Base-by-base conservation (phyloP, 2,797 vertebrate genomes). In the Lagodon rhomboides region DNA sequence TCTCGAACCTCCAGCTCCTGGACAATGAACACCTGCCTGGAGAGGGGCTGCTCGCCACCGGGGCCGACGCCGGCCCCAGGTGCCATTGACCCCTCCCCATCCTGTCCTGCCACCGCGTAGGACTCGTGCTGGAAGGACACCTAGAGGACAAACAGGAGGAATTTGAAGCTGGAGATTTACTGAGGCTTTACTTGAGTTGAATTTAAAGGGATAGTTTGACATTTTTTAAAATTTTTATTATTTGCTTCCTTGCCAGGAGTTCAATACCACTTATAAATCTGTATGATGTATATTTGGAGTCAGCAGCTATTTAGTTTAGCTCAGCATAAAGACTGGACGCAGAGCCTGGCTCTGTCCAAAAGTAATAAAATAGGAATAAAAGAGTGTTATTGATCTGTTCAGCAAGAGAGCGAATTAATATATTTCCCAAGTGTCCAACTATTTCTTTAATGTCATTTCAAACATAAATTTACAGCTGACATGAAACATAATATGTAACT, bases 121-220 rank as follows among this genome's bases (percentile, higher is more conserved):
- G 95, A 94, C 90, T 98, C 97, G 0, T 98, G 97, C 90, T 98
- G 97, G 90, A 98, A 98, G 77, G 97, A 97, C 71, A 98, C 96
- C 97, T 98, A 18, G 38, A 61, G 22, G 61, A 68, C 7, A 61
- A 30, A 69, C 20, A 65, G 25, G 61, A 59, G 46, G 18, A 25
- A 7, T 10, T 1, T 51, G 34, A 62, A 66, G 5, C 63, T 41
- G 18, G 13, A 30, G 16, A 30, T 3, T 15, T 8, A 20, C 62
- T n/a, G 16, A 11, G 8, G n/a, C n/a, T n/a, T n/a, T n/a, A n/a
- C n/a, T 27, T 12, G n/a, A 34, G 43, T 30, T 74, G 30, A 56
- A 65, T 38, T 58, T 41, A 41, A 60, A 58, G 12, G 0, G n/a
- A 51, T 22, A 22, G 30, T 74, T 49, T 25, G 51, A 73, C 11